phyloP scores from a whole-genome alignment of 2,888 invertebrate species.

The Oligia strigilis region DNA sequence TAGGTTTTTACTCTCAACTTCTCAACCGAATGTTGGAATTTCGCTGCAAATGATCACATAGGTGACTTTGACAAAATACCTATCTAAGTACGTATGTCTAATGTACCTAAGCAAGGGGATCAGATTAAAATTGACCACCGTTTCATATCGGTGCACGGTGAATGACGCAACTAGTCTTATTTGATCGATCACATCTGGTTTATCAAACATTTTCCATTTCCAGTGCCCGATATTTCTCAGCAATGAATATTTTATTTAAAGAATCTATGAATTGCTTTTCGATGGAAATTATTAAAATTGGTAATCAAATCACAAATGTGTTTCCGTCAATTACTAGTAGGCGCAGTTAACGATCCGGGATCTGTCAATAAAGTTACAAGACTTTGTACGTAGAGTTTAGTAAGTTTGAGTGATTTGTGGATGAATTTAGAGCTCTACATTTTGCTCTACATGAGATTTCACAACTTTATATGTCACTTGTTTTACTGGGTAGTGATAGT shows the following conservation, averaged over 20 bases:
- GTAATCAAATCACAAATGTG: neutral
- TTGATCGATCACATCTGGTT: conserved; percentile 35
- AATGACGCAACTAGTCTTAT: conserved; percentile 3
- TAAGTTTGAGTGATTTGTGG: conserved; percentile 18
- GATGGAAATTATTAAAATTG: conserved; percentile 20
- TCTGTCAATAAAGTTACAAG: conserved; percentile 9
- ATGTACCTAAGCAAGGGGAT: neutral
- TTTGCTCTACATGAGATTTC: conserved; percentile 2
- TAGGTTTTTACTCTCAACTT: neutral
- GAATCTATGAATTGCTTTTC: conserved; percentile 12
- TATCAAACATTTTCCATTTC: conserved; percentile 3
- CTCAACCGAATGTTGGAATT: conserved; percentile 26
- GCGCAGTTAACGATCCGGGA: neutral
- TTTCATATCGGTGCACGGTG: neutral
- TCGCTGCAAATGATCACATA: conserved; percentile 6
- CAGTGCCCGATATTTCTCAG: conserved; percentile 16
- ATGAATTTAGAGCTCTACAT: neutral
- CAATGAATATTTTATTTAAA: conserved; percentile 14
- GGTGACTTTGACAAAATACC: conserved; percentile 5
- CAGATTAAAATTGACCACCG: neutral
- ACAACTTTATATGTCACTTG: neutral
- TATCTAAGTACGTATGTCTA: neutral
- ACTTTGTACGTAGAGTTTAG: conserved; percentile 1
- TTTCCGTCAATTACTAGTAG: conserved; percentile 13
- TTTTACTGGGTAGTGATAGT: neutral